Conservation (phyloP, 2,888 invertebrate genomes). For the Clanis bilineata region DNA sequence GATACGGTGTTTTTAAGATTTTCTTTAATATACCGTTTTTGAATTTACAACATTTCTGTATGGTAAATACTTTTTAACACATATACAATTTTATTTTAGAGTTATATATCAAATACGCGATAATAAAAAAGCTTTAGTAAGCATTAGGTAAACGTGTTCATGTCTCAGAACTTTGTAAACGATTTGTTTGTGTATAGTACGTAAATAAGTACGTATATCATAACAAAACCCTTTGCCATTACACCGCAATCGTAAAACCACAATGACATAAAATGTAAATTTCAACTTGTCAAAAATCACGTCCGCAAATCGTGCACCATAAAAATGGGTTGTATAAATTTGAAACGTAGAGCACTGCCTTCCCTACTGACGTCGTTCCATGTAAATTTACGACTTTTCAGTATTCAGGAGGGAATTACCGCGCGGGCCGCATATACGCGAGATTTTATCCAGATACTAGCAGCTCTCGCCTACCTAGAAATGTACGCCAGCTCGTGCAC, state of each 20-base stretch:
- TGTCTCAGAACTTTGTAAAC: background rate
- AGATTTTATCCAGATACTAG: slow-evolving; percentile 62
- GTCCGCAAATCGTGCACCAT: slow-evolving; percentile 61
- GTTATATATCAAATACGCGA: background rate
- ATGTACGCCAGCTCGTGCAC: slow-evolving; percentile 49
- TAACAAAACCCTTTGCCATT: slow-evolving; percentile 32
- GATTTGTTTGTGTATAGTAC: background rate
- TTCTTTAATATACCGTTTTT: too few relatives aligned
- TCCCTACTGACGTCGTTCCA: slow-evolving; percentile 57
- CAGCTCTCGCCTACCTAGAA: slow-evolving; percentile 43
- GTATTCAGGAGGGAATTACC: slow-evolving; percentile 72
- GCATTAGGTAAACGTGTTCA: background rate
- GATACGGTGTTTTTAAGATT: too few relatives aligned
- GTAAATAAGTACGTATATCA: too few relatives aligned
- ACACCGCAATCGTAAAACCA: slow-evolving; percentile 46
- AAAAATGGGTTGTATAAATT: slow-evolving; percentile 69
- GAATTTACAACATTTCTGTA: too few relatives aligned
- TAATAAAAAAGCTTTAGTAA: background rate
- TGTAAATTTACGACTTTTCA: slow-evolving; percentile 75
- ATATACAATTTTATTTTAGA: background rate
- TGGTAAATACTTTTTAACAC: too few relatives aligned
- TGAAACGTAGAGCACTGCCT: slow-evolving; percentile 52
- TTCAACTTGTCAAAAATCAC: slow-evolving; percentile 73
- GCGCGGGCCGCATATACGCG: slow-evolving; percentile 51
- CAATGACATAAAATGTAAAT: slow-evolving; percentile 66